These are phyloP conservation scores for Staurois parvus DNA, from an alignment of 2,797 vertebrate genomes.

Conservation along the genomic window DNA sequence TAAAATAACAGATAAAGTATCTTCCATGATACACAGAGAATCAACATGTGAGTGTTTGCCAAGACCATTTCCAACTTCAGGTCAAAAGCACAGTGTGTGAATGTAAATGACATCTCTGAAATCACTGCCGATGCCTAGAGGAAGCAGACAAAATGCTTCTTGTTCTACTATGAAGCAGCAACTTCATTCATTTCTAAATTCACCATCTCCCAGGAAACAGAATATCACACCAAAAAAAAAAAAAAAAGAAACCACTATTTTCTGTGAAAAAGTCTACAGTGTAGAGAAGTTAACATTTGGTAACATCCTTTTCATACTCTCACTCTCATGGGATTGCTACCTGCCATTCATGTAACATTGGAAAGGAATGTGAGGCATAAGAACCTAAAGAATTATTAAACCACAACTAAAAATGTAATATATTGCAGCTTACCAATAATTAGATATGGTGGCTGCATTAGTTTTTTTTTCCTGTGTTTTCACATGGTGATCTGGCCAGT, in stretches of 20 bases:
- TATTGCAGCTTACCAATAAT: too few species aligned
- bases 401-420: too few species aligned
- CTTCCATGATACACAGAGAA: conserved; percentile 1
- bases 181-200: conserved; percentile 20
- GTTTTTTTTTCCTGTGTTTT: too few species aligned
- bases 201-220: not conserved
- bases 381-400: too few species aligned
- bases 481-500: too few species aligned
- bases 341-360: too few species aligned
- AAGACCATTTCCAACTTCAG: conserved; percentile 6
- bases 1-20: conserved; percentile 17
- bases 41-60: conserved; percentile 1
- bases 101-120: conserved; percentile 49
- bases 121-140: conserved; percentile 19
- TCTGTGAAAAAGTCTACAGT: not conserved
- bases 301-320: too few species aligned
- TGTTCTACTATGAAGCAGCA: conserved; percentile 34
- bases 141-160: conserved; percentile 48
- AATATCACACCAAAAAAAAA: not conserved
- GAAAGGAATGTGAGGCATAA: too few species aligned
- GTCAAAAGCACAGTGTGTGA: conserved; percentile 39
- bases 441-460: too few species aligned
- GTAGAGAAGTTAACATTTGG: not conserved
- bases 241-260: not conserved
- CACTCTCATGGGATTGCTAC: too few species aligned